Percentiles rank a stretch among this genome's conserved stretches.
Evolutionary conservation across 64 coral and sea anemone genomes (phyloP).

Genomic region (Montipora cactus): DNA sequence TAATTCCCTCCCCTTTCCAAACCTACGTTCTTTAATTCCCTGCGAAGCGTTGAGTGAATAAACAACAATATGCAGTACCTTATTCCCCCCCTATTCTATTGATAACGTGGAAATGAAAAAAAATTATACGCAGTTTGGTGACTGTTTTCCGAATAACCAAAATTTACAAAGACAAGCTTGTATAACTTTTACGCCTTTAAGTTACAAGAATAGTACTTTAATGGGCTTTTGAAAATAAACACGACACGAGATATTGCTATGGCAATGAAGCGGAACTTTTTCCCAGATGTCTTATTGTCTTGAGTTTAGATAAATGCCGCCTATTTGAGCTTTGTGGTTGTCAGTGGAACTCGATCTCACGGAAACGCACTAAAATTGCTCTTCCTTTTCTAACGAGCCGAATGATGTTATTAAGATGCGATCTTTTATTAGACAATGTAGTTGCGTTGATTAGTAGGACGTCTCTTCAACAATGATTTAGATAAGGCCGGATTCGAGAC

Average conservation of each 20-base stretch:
- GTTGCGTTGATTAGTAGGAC: background rate
- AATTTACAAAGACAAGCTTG: background rate
- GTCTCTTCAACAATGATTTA: too few species aligned
- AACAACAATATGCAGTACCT: too few species aligned
- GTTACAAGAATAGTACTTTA: background rate
- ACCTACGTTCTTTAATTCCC: too few species aligned
- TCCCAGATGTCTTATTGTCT: background rate
- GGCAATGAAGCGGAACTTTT: background rate
- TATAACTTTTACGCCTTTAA: background rate
- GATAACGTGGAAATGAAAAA: background rate
- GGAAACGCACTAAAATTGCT: background rate
- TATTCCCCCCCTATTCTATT: too few species aligned
- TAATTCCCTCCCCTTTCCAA: background rate
- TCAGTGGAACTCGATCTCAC: background rate
- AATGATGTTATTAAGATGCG: background rate
- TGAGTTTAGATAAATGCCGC: background rate
- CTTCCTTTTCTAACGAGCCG: background rate
- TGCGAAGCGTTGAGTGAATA: too few species aligned
- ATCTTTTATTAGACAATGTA: background rate
- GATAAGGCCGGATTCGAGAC: too few species aligned
- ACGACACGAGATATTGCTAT: background rate
- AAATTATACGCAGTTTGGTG: background rate
- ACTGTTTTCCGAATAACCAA: background rate
- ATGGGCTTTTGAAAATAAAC: background rate
- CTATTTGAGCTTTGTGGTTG: slow-evolving; percentile 11